These are phyloP conservation scores for Bettongia penicillata DNA, from an alignment of 2,113 vertebrate species.

Conservation along the genomic window DNA sequence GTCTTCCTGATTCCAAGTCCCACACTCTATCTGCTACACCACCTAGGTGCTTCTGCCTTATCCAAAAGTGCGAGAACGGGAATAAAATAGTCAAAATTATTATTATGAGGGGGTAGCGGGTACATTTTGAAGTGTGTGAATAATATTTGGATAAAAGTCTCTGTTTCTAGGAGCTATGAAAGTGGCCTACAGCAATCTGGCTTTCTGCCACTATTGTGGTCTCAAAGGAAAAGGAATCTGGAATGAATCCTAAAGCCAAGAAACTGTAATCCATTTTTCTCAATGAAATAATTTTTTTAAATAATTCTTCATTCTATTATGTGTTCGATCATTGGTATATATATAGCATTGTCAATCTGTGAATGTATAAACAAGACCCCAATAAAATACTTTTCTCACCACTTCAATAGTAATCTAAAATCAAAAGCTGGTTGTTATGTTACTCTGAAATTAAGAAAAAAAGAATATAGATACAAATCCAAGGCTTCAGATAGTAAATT, in stretches of 20 bases:
- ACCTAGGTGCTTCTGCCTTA: no score
- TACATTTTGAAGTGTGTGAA: not conserved
- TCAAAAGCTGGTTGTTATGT: not conserved
- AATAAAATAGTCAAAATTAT: not conserved
- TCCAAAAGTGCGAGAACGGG: slow-evolving; percentile 20
- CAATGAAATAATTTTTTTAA: slow-evolving; percentile 38
- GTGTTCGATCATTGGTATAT: not conserved
- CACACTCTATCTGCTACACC: no score
- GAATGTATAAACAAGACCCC: not conserved
- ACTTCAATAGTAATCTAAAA: slow-evolving; percentile 11
- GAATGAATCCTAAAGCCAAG: slow-evolving; percentile 55
- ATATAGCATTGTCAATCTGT: slow-evolving; percentile 30
- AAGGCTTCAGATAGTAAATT: not conserved
- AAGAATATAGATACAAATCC: not conserved
- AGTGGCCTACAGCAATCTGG: not conserved
- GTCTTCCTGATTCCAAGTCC: no score
- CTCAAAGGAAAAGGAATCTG: slow-evolving; percentile 37
- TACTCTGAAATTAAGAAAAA: not conserved
- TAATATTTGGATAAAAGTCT: not conserved
- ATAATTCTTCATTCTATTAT: not conserved
- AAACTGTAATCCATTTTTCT: slow-evolving; percentile 48
- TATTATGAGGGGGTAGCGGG: not conserved
- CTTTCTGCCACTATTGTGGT: not conserved
- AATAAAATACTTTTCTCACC: slow-evolving; percentile 35
- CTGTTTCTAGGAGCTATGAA: not conserved